These are phyloP conservation scores for Tautogolabrus adspersus DNA, from an alignment of 2,113 vertebrate genomes.

Conservation along the genomic window DNA sequence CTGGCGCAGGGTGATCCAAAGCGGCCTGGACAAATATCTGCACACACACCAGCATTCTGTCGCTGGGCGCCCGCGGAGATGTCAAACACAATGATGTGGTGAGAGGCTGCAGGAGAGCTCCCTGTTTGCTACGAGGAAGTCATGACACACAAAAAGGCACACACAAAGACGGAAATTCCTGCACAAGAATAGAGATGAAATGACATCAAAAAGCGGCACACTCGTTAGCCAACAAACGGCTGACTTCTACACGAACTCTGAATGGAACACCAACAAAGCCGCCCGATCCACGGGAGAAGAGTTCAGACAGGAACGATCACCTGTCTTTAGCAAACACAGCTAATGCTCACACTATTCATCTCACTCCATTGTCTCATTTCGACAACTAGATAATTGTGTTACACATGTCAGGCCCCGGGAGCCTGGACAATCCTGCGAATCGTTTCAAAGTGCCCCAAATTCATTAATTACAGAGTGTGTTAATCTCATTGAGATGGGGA, in stretches of 20 bases:
- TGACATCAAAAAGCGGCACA: background rate
- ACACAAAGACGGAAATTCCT: conserved; percentile 41
- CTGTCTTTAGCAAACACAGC: conserved; percentile 49
- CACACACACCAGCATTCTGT: conserved; percentile 69
- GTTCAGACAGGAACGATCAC: conserved; percentile 26
- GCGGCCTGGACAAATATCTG: conserved; percentile 72
- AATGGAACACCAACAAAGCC: conserved; percentile 16
- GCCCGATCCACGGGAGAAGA: background rate
- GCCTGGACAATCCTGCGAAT: conserved; percentile 55
- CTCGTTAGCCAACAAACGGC: background rate
- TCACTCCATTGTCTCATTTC: conserved; percentile 57
- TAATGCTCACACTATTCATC: conserved; percentile 44
- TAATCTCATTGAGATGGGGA: conserved; percentile 79
- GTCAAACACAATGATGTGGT: conserved; percentile 79
- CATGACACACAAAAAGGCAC: conserved; percentile 42
- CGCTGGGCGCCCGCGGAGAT: conserved; percentile 61
- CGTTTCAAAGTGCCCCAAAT: conserved; percentile 73
- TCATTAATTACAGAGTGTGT: conserved; percentile 76
- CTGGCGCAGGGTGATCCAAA: conserved; percentile 70
- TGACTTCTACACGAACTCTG: background rate
- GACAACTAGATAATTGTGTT: conserved; percentile 66
- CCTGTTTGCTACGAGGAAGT: conserved; percentile 44
- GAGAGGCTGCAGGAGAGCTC: conserved; percentile 54
- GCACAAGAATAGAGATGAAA: conserved; percentile 6
- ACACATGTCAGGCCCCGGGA: conserved; percentile 65